Percentiles rank a stretch among this genome's conserved stretches.
Conservation (phyloP, 2,888 invertebrate species). For the Leucophenga montana region DNA sequence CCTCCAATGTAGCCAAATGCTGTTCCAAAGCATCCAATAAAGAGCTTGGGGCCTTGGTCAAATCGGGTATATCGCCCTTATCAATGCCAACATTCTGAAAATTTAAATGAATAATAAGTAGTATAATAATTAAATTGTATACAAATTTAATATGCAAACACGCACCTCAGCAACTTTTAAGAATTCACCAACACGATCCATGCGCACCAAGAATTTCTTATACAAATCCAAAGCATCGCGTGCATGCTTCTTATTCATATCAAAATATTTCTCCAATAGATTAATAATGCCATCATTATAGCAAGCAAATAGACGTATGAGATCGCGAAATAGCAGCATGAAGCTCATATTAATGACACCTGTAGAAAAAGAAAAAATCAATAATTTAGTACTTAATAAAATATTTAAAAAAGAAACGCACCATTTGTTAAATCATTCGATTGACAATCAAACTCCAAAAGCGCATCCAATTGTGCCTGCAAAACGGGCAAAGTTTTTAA, state of each 20-base stretch:
- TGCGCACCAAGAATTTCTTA: slow-evolving; percentile 97
- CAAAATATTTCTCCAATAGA: slow-evolving; percentile 98
- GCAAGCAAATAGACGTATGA: slow-evolving; percentile 98
- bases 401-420: background rate
- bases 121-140: background rate
- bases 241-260: slow-evolving; percentile 99
- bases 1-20: slow-evolving; percentile 93
- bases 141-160: background rate
- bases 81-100: slow-evolving; percentile 93
- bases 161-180: slow-evolving; percentile 86
- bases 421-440: slow-evolving; percentile 85
- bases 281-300: slow-evolving; percentile 99
- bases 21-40: slow-evolving; percentile 97
- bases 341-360: slow-evolving; percentile 99
- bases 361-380: slow-evolving; percentile 39
- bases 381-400: background rate
- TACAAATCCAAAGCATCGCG: slow-evolving; percentile 98
- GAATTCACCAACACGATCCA: slow-evolving; percentile 99
- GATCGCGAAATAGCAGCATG: slow-evolving; percentile 98
- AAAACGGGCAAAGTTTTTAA: slow-evolving; percentile 96
- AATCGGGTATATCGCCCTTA: slow-evolving; percentile 98
- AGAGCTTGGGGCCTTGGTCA: slow-evolving; percentile 98
- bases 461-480: slow-evolving; percentile 94
- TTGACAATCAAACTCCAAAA: slow-evolving; percentile 97
- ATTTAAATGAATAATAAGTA: too few relatives aligned